These are phyloP conservation scores for Chrysomela aeneicollis DNA, from an alignment of 2,888 invertebrate species.

Conservation along the genomic window DNA sequence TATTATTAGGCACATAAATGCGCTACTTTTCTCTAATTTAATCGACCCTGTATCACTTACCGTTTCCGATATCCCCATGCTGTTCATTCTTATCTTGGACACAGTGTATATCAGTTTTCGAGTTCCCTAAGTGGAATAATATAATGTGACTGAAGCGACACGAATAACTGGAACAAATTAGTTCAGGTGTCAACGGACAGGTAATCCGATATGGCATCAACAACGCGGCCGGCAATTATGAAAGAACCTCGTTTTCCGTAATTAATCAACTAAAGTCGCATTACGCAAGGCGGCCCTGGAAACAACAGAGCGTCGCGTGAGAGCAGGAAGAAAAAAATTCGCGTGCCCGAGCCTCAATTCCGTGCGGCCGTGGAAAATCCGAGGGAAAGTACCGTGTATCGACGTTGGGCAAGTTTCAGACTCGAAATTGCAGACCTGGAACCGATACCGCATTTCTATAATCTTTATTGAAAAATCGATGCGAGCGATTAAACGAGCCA, in stretches of 20 bases:
- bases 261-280: constrained; percentile 34
- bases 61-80: no score
- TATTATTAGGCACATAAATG: no score
- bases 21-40: no score
- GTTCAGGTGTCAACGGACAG: constrained; percentile 22
- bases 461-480: constrained; percentile 39
- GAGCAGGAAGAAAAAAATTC: constrained; percentile 29
- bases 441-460: constrained; percentile 32
- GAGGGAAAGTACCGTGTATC: constrained; percentile 26
- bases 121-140: no score
- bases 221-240: constrained; percentile 25
- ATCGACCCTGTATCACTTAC: no score
- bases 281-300: constrained; percentile 13
- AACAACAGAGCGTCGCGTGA: constrained; percentile 30
- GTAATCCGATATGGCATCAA: constrained; percentile 26
- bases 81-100: no score
- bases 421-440: constrained; percentile 25
- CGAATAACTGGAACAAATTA: constrained; percentile 17
- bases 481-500: constrained; percentile 28
- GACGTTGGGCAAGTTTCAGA: constrained; percentile 25
- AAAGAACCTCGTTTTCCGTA: constrained; percentile 25
- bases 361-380: constrained; percentile 28
- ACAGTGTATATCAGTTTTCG: no score
- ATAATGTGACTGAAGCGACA: background rate
- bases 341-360: constrained; percentile 27